Conservation (phyloP, 2,797 vertebrate genomes). For the Eleutherodactylus coqui region DNA sequence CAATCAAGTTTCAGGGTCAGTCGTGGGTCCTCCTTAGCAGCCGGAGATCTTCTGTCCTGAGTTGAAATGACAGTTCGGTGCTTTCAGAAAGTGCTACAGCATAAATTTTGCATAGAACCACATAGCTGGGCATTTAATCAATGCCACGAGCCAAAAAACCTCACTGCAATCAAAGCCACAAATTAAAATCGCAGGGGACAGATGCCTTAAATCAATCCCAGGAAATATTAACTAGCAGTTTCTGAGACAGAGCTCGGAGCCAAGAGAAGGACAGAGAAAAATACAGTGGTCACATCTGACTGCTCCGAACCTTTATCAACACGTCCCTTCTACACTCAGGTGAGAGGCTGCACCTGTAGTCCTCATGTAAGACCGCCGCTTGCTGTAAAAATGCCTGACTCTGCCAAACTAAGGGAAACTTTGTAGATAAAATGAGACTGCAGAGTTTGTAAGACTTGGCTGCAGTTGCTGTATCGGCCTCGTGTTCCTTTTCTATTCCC, state of each 20-base stretch:
- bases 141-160: slow-evolving; percentile 35
- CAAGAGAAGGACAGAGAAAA: not conserved
- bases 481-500: not conserved
- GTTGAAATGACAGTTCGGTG: slow-evolving; percentile 8
- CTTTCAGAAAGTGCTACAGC: slow-evolving; percentile 32
- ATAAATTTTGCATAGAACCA: slow-evolving; percentile 41
- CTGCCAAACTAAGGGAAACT: not conserved
- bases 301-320: not conserved
- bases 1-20: slow-evolving; percentile 1
- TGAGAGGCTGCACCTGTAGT: not conserved
- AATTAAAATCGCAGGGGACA: slow-evolving; percentile 48
- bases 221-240: slow-evolving; percentile 44
- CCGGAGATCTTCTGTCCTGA: not conserved
- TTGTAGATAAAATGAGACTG: not conserved
- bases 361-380: not conserved
- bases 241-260: slow-evolving; percentile 33
- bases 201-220: slow-evolving; percentile 41
- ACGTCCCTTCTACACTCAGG: not conserved
- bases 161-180: slow-evolving; percentile 48
- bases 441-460: not conserved
- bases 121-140: slow-evolving; percentile 38
- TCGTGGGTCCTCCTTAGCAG: not conserved
- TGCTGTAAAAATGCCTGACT: not conserved
- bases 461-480: not conserved
- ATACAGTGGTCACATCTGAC: not conserved